Conservation (phyloP, 2,797 vertebrate species). For the Danio choprae region DNA sequence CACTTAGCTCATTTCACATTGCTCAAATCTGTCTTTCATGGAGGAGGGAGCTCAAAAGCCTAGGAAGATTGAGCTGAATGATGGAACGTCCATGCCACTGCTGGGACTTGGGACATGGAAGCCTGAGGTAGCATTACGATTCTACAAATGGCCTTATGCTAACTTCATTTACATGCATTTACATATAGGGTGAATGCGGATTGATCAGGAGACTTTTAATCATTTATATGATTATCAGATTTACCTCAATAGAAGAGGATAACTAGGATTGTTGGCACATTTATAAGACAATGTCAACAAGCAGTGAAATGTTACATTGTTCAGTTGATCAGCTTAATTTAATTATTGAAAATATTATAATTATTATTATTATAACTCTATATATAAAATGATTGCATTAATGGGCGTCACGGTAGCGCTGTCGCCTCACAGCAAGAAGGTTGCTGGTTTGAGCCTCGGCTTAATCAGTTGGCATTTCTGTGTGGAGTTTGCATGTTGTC, state of each 20-base stretch:
- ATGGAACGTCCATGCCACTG: constrained; percentile 75
- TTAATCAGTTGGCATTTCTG: too few relatives aligned
- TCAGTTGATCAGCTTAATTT: too few relatives aligned
- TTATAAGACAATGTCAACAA: neutral
- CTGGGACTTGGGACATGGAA: constrained; percentile 83
- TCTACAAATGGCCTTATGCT: neutral
- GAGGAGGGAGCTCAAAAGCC: constrained; percentile 62
- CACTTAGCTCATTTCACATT: constrained; percentile 8
- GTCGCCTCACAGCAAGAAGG: too few relatives aligned
- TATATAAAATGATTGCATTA: too few relatives aligned
- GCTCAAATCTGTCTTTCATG: constrained; percentile 48
- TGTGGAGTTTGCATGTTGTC: too few relatives aligned
- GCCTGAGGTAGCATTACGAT: constrained; percentile 61
- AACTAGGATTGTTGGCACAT: neutral
- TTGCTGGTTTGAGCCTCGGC: too few relatives aligned
- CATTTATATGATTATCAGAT: neutral
- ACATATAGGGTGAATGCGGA: neutral
- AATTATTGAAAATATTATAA: too few relatives aligned
- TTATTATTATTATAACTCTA: too few relatives aligned
- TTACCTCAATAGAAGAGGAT: neutral
- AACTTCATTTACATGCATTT: neutral
- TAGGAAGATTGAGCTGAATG: constrained; percentile 71
- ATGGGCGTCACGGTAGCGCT: too few relatives aligned
- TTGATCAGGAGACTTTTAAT: neutral
- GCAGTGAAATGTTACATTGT: too few relatives aligned